Base-by-base conservation (phyloP, 2,113 vertebrate species). In the Gulo gulo region DNA sequence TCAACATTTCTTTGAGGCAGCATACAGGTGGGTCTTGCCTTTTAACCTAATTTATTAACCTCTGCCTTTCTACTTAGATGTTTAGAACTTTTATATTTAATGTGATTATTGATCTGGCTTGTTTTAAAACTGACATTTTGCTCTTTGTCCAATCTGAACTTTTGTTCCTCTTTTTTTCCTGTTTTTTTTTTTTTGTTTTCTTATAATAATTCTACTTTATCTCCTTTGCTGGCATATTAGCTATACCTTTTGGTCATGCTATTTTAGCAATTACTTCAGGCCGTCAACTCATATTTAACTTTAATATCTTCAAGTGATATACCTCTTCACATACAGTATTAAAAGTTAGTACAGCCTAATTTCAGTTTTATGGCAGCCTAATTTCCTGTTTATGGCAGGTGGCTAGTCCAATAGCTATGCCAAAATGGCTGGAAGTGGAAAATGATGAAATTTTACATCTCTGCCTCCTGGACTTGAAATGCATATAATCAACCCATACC, bases 11-110 rank as follows among this genome's bases (percentile, higher is more conserved):
- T 93, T 90, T 26, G n/a, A 90, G 31, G 36, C 42, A 87, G 92
- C 61, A 78, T 16, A 78, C 45, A 78, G 7, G 42, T 23, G 39
- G 50, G 7, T 82, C 31, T 73, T 90, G 55, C 34, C 55, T 73
- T 95, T 92, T 73, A 18, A 86, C 50, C 20, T 85, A 76, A 67
- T 18, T 57, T 84, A 81, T 74, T 91, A 74, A 74, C 59, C 73
- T 80, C 34, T 67, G 63, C 11, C 31, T 92, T 71, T 88, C 78
- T 79, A 88, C 6, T 84, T 12, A 31, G 18, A 31, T 91, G 23
- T 93, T 87, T 78, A 91, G 29, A 87, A 7, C 4, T 89, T 91
- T 95, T 61, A 67, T 26, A 95, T 55, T 65, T 86, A 91, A 91
- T 71, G 36, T 81, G 50, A 84, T 55, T 76, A 82, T 34, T 57